A percentile compares a stretch with the other conserved stretches of the same genome.
Evolutionary conservation across 1,140 invertebrate species (phyloP).

Genomic region (Babylonia areolata): DNA sequence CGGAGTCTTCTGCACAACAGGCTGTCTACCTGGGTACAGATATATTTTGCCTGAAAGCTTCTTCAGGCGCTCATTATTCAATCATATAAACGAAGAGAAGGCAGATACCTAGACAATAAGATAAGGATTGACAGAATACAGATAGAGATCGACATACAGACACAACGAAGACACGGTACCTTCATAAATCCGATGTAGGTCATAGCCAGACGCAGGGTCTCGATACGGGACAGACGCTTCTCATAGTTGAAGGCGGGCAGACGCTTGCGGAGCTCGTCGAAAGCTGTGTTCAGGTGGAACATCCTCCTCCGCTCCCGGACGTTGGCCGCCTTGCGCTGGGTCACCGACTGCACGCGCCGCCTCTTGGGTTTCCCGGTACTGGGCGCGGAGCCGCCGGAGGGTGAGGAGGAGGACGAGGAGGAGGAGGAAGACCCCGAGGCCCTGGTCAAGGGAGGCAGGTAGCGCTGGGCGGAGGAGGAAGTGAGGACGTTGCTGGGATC

Average conservation of each 20-base stretch:
- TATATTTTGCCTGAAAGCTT: no score
- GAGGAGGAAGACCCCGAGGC: background rate
- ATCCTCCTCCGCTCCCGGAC: constrained; percentile 71
- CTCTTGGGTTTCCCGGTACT: constrained; percentile 60
- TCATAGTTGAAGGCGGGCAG: constrained; percentile 72
- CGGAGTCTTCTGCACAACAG: no score
- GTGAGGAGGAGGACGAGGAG: background rate
- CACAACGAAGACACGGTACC: constrained; percentile 70
- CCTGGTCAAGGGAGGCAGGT: background rate
- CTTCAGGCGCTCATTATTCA: no score
- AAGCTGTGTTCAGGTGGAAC: constrained; percentile 75
- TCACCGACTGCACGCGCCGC: constrained; percentile 60
- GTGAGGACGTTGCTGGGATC: background rate
- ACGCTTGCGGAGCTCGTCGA: constrained; percentile 69
- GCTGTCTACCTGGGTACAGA: no score
- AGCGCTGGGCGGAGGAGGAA: constrained; percentile 12
- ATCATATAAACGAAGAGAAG: no score
- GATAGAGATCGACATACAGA: constrained; percentile 26
- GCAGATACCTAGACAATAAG: no score
- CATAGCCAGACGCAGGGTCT: constrained; percentile 94
- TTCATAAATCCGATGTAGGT: constrained; percentile 98
- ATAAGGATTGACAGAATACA: no score
- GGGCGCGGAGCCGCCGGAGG: constrained; percentile 7
- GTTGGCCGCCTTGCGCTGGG: constrained; percentile 74
- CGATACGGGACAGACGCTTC: constrained; percentile 79